Evolutionary conservation across 2,113 vertebrate species (phyloP).

Genomic region (Athene noctua): DNA sequence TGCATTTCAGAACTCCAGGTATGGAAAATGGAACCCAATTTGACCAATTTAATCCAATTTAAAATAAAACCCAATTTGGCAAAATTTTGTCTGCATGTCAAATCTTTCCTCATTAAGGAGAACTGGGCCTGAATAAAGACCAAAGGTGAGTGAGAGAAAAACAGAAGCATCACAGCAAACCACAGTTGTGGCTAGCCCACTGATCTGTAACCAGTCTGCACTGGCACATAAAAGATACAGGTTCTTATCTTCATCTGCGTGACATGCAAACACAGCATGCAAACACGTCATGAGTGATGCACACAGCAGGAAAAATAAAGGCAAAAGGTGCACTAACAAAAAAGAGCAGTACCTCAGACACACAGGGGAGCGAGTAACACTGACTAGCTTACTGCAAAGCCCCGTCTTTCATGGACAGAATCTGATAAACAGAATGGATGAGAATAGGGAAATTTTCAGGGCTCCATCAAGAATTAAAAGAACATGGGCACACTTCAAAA

Average conservation of each 20-base stretch:
- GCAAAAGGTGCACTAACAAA: not conserved
- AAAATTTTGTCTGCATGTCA: not conserved
- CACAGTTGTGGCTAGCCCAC: too few species aligned
- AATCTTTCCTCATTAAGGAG: not conserved
- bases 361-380: fast-evolving
- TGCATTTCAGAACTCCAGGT: not conserved
- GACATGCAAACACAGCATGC: not conserved
- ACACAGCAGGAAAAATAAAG: not conserved
- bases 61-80: not conserved
- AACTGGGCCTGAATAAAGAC: not conserved
- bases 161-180: not conserved
- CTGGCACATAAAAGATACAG: not conserved
- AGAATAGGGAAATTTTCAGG: not conserved
- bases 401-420: not conserved
- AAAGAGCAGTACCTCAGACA: not conserved
- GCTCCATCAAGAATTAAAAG: not conserved
- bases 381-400: not conserved
- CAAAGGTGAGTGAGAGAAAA: not conserved
- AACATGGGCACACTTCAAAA: not conserved
- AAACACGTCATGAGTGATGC: fast-evolving
- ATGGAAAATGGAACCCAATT: not conserved
- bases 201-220: not conserved
- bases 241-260: not conserved
- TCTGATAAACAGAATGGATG: not conserved
- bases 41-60: not conserved